Conservation (phyloP, 2,888 invertebrate genomes). For the Troilus luridus region DNA sequence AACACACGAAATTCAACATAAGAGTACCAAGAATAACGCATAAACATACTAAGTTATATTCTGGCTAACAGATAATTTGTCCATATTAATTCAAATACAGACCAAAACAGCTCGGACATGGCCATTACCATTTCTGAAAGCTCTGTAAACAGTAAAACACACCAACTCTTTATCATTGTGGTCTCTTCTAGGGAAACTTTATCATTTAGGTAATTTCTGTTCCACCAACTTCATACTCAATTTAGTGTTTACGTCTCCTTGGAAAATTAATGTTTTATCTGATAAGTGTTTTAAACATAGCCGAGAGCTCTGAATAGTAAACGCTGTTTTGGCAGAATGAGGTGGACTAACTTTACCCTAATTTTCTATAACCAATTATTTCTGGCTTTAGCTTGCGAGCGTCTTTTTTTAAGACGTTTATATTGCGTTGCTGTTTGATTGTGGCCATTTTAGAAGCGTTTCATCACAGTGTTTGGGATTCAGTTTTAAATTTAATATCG, state of each 20-base stretch:
- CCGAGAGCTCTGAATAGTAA: not conserved
- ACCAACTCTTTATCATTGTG: not conserved
- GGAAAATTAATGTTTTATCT: slow-evolving; percentile 39
- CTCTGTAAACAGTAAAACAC: slow-evolving; percentile 10
- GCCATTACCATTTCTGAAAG: not conserved
- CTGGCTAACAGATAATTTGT: not conserved
- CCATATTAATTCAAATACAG: not conserved
- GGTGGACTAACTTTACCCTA: not conserved
- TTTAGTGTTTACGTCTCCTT: not conserved
- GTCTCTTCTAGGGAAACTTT: not conserved
- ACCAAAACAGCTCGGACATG: not conserved
- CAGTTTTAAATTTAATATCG: not conserved
- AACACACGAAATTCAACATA: not conserved
- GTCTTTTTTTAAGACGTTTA: not conserved
- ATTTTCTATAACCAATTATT: not conserved
- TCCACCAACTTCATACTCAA: not conserved
- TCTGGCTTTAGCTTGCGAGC: not conserved
- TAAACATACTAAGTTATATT: not conserved
- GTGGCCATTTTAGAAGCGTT: too few relatives aligned
- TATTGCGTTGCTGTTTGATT: too few relatives aligned
- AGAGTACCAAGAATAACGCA: not conserved
- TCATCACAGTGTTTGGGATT: not conserved
- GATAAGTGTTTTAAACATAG: slow-evolving; percentile 18
- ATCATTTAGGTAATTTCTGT: slow-evolving; percentile 18
- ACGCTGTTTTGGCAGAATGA: not conserved